Conservation (phyloP, 2,113 vertebrate species). For the Uria lomvia region DNA sequence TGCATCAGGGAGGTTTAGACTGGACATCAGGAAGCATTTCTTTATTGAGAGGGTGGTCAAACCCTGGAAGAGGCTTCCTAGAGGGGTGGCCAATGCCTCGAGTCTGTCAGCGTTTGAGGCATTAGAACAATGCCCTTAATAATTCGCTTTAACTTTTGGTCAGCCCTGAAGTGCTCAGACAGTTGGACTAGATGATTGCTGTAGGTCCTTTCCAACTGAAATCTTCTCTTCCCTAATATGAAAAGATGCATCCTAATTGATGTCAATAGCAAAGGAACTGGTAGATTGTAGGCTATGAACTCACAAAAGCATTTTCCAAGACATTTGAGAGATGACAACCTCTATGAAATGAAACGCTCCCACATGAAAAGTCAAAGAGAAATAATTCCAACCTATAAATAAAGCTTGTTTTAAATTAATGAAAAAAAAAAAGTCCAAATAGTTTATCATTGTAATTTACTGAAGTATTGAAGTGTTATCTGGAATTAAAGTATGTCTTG, state of each 20-base stretch:
- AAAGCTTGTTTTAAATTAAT: neutral
- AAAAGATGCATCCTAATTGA: neutral
- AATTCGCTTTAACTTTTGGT: neutral
- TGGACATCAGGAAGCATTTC: neutral
- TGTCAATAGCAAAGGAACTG: neutral
- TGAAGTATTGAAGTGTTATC: neutral
- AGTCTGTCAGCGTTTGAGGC: neutral
- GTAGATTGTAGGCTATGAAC: neutral
- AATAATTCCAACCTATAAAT: neutral
- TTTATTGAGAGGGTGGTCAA: neutral
- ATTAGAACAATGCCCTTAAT: neutral
- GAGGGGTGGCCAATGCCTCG: rapidly evolving
- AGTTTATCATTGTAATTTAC: neutral
- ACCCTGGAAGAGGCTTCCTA: neutral
- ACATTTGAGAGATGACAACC: neutral
- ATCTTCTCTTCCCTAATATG: too few relatives aligned
- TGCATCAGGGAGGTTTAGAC: neutral
- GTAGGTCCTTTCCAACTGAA: neutral
- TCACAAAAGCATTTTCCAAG: neutral
- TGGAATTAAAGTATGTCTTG: neutral
- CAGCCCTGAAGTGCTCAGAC: neutral
- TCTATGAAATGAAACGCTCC: neutral
- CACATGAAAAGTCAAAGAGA: neutral
- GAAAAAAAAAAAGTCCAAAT: neutral
- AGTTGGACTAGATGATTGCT: neutral